Base-by-base conservation (phyloP, 2,797 vertebrate genomes). In the Phylloscopus collybita region DNA sequence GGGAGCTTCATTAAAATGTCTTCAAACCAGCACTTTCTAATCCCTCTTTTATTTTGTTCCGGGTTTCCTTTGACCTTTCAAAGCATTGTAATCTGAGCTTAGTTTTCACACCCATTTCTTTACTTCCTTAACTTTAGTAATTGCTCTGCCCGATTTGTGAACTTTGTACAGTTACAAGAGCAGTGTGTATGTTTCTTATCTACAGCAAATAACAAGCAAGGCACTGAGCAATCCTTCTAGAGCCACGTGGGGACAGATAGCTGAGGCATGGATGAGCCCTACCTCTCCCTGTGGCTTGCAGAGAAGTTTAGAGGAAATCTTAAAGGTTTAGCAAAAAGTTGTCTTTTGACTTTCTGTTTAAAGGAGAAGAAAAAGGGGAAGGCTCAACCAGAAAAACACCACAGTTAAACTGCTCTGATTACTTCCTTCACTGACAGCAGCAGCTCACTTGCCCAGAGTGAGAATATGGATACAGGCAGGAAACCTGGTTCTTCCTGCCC, bases 51-150 rank as follows among this genome's bases (percentile, higher is more conserved):
- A 51, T 88, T 92, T 70, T 29, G 12, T 61, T 82, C 67, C 23
- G 5, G 27, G 23, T 89, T 86, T 76, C 47, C 50, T 84, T 89
- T 87, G 71, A 79, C 80, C 40, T 94, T 83, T 84, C 50, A 80
- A 90, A 72, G 49, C 44, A n/a, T 15, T 92, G 66, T 38, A 57
- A 73, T 54, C 47, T 34, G 44, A 75, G 0, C 3, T 92, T 56
- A 49, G 29, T 90, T 97, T 88, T 91, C 80, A 73, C 54, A 75
- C 36, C 64, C 18, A 10, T 80, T 79, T 91, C 82, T 90, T 86
- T 85, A 64, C 65, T 89, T 75, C 81, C 88, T 86, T 87, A 54
- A 73, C 72, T 76, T 80, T 6, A 56, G 30, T 51, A 42, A 60
- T 38, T 59, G 62, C 49, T 72, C 11, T 73, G 56, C 50, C 66